Evolutionary conservation across 1,140 invertebrate species (phyloP), one percentile per base, ranked within the genome.

Genomic region (Formica exsecta): DNA sequence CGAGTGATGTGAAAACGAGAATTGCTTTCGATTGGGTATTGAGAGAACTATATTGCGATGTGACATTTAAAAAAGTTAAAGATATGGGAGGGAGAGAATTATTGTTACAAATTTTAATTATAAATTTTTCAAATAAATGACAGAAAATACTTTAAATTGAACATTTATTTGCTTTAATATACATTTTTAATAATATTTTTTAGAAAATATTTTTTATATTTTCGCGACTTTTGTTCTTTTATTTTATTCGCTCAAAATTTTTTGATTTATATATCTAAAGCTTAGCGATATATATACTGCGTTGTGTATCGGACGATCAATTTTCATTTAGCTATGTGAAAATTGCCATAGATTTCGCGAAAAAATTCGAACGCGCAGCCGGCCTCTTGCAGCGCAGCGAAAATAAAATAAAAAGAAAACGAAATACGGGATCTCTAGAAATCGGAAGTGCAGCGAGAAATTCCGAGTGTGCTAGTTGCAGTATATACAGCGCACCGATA

Each of bases 1-100:
- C 79, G 68, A 83, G 38, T 44, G 79, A 81, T 71, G 79, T 44
- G 65, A 71, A 44, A 81, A 81, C 66, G 79, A 81, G 54, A 73
- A 81, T 81, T 73, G 66, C 79, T 22, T 32, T 32, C 66, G 36
- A 73, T 36, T 25, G 32, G 25, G 3, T 61, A 70, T 36, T 48
- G 36, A 22, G n/a, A 48, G 68, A 73, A 36, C 38, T 48, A 3
- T 73, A 44, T 77, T 4, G 54, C 54, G 7, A 59, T n/a, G 32
- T 29, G 36, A 57, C 51, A 71, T 41, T 70, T 32, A 16, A 5
- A 44, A 54, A 48, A 83, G 38, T 74, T 16, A 22, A 73, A 38
- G 11, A 36, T 36, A 3, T 44, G 44, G n/a, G 8, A 61, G 59
- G 6, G n/a, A 57, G 22, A 57, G 22, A 70, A 8, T n/a, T 54